Base-by-base conservation (phyloP, 2,113 vertebrate genomes). In the Lophotis ruficrista region DNA sequence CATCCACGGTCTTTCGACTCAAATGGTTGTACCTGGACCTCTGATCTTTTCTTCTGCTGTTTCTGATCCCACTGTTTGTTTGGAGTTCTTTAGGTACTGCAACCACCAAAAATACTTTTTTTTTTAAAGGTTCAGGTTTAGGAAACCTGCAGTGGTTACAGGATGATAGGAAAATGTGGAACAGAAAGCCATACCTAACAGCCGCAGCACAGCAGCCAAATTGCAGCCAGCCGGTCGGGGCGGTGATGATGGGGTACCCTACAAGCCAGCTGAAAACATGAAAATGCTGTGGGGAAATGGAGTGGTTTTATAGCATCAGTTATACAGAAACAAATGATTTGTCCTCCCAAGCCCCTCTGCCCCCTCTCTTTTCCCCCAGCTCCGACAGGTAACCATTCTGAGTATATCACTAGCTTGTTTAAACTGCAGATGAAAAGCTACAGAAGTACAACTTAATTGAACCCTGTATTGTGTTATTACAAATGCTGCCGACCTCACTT, bases 381-480 rank as follows among this genome's bases (percentile, higher is more conserved):
- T 93, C n/a, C 1, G 68, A 51, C 97, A 96, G 81, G 94, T 93
- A 96, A 95, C 94, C 87, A 89, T 86, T 96, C 71, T 83, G 72
- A 57, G 77, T 93, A 79, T 90, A 96, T 95, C 89, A 94, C 17
- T 4, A 79, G 75, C 96, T 97, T 96, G 93, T 97, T 97, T 97
- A 97, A 97, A 93, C 69, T 93, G 91, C 71, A 96, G 96, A 96
- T 95, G 94, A 97, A 97, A 95, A 96, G 97, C 94, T 95, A 93
- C 83, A 69, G 77, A 97, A 96, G 88, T 93, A 93, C 94, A 91
- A 95, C 94, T 97, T 97, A 97, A 97, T 97, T 97, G 97, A 97
- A 95, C 94, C 87, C 90, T 97, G 86, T 83, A 95, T 97, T 96
- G 96, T 97, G 96, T 95, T 97, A 94, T 96, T 97, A 87, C 90